phyloP scores from a whole-genome alignment of 2,113 vertebrate genomes.

The Tychaedon coryphoeus region DNA sequence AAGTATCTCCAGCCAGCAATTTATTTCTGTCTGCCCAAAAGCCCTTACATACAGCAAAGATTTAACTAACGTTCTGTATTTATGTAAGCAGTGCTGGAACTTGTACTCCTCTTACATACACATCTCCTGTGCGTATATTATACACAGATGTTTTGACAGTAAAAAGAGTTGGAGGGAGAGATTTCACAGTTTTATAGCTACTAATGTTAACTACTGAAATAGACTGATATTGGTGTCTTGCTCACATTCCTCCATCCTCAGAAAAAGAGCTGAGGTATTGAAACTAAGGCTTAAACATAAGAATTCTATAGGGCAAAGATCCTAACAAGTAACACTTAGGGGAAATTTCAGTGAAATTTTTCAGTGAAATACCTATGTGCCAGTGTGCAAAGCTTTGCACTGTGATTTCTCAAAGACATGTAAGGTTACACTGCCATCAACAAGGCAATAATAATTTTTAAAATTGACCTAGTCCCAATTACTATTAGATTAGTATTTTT shows the following conservation, averaged over 20 bases:
- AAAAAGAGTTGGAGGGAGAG: neutral
- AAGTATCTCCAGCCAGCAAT: neutral
- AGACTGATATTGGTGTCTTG: neutral
- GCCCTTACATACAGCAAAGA: neutral
- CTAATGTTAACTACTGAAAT: neutral
- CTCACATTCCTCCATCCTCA: neutral
- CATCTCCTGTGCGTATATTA: neutral
- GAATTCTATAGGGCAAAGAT: neutral
- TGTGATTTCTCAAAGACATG: neutral
- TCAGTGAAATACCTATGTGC: neutral
- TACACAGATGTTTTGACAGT: neutral
- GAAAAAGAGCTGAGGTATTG: neutral
- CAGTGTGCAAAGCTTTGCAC: neutral
- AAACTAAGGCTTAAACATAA: neutral
- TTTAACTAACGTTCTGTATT: neutral
- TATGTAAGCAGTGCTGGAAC: neutral
- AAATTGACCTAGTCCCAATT: neutral
- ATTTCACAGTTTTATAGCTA: neutral
- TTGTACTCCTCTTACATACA: neutral
- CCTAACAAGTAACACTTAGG: neutral
- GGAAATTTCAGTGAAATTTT: neutral
- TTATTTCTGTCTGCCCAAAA: neutral
- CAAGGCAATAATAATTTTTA: neutral
- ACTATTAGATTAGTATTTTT: neutral
- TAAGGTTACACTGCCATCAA: neutral